Base-by-base conservation (phyloP, 1,140 invertebrate species). In the Popillia japonica region DNA sequence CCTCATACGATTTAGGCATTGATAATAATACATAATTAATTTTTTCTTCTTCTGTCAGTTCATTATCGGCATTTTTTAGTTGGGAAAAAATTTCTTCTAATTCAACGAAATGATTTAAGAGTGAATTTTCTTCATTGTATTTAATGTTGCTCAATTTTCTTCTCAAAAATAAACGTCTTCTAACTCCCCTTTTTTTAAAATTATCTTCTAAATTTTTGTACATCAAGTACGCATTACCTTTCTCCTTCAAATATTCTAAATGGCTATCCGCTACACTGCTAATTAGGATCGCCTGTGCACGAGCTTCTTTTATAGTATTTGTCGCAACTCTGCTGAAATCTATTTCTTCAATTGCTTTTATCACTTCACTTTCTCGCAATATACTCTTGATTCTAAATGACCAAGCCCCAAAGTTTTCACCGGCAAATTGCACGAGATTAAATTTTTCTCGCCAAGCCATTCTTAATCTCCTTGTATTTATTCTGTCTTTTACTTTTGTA, bases 61-160 rank as follows among this genome's bases (percentile, higher is more conserved):
- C 72, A 59, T 17, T 75, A 27, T 64, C 73, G 10, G 72, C 48
- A 42, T 78, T 44, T 41, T 75, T 75, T 40, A 78, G 40, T 75
- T 78, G 42, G 3, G 78, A 14, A 41, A 78, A 75, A 17, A 78
- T 75, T 40, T 61, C 73, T 78, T 78, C 77, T 14, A 78, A 34
- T 10, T 14, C 22, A 3, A 41, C 48, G 40, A 78, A 78, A 78
- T 78, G 73, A 3, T 40, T 40, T 22, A 6, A 48, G 3, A 48
- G 59, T 6, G 20, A n/a, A 10, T 75, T 20, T 6, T 27, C 17
- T 59, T 75, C 77, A 0, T 59, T 40, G 11, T 74, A 75, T 34
- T 73, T 68, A 0, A 40, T 41, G 14, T 78, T 48, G 0, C 8
- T 44, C 27, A 59, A 78, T 11, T 73, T 34, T 40, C 77, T 78